Base-by-base conservation (phyloP, 1,140 invertebrate genomes). In the Meloidogyne chitwoodi region DNA sequence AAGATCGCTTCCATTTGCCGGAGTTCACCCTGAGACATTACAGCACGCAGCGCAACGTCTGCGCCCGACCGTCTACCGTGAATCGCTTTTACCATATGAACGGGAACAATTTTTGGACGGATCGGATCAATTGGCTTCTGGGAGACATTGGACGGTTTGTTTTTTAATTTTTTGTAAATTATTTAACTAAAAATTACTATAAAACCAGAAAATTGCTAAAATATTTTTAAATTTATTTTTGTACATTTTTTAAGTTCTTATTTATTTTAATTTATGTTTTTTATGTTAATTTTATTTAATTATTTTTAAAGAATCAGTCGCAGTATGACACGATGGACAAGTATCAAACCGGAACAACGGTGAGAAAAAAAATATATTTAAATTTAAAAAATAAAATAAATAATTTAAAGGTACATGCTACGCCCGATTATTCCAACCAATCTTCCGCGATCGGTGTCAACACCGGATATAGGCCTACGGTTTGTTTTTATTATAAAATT, bases 21-120 rank as follows among this genome's bases (percentile, higher is more conserved):
- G 77, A 24, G 66, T 81, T 65, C 77, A 81, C 81, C 80, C 80
- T 81, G 80, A 82, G 67, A 81, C 67, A 75, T 61, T 82, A 41
- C 77, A 83, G 82, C 82, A 83, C 81, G 81, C 82, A 75, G 77
- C 82, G 26, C 78, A 77, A 80, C 34, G 82, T 73, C 65, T 83
- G 76, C 81, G 81, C 81, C 77, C 81, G 81, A 83, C 81, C 81
- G 63, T 77, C 74, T 66, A 83, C 81, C 65, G 76, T 78, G 67
- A 75, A 68, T 77, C 64, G 48, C 61, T 77, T 41, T 77, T 73
- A 38, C 38, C 73, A 77, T 22, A 19, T 76, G 74, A 56, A 67
- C 34, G 48, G 65, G 44, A 78, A 78, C 56, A 78, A 78, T 56
- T 78, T 68, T 62, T 78, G 75, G 79, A 74, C 77, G 61, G 79